Percentiles rank a stretch among this genome's conserved stretches.
These are phyloP conservation scores for Chlorops oryzae DNA, from an alignment of 1,140 invertebrate species.

Conservation along the genomic window DNA sequence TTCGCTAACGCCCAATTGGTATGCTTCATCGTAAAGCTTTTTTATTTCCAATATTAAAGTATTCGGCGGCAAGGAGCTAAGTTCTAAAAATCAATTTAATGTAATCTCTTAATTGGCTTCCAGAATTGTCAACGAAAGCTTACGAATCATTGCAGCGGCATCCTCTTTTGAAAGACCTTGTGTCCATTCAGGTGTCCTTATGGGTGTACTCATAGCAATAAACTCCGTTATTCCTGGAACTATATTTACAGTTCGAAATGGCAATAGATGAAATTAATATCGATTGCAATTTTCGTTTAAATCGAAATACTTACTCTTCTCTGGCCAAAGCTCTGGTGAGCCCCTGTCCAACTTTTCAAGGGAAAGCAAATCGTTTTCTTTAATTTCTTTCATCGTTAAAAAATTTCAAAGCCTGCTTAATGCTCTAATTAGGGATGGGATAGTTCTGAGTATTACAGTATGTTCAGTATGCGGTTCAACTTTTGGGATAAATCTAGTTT, in stretches of 20 bases:
- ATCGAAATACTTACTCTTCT: slow-evolving; percentile 67
- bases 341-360: slow-evolving; percentile 83
- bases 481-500: too few relatives aligned
- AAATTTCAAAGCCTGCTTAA: background rate
- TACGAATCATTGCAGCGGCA: slow-evolving; percentile 66
- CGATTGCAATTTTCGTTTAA: background rate
- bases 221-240: slow-evolving; percentile 73
- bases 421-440: background rate
- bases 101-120: background rate
- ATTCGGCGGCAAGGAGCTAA: slow-evolving; percentile 70
- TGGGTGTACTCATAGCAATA: slow-evolving; percentile 51
- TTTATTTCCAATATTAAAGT: slow-evolving; percentile 86
- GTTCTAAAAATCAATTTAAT: slow-evolving; percentile 56
- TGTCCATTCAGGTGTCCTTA: slow-evolving; percentile 53
- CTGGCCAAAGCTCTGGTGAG: slow-evolving; percentile 90
- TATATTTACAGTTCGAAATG: slow-evolving; percentile 36
- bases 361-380: slow-evolving; percentile 69
- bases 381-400: slow-evolving; percentile 35
- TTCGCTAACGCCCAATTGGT: slow-evolving; percentile 88
- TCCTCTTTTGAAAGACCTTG: slow-evolving; percentile 59
- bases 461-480: too few relatives aligned
- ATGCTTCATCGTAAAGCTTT: slow-evolving; percentile 86
- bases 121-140: slow-evolving; percentile 29
- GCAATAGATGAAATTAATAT: background rate
- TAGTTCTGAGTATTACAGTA: too few relatives aligned